phyloP scores from a whole-genome alignment of 2,113 vertebrate genomes.

The Lampris incognitus region DNA sequence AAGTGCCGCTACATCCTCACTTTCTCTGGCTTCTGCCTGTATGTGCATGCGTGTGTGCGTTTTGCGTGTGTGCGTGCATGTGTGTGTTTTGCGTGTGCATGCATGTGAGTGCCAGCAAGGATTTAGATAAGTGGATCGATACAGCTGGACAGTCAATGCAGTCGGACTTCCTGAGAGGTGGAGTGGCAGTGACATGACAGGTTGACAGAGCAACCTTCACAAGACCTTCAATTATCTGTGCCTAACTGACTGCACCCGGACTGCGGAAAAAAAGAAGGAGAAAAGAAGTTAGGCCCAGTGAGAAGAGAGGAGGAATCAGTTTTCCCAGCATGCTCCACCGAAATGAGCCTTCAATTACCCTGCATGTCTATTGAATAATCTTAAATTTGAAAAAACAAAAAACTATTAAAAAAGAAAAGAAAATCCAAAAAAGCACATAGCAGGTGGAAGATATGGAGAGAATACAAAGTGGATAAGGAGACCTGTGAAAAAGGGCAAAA shows the following conservation, averaged over 20 bases:
- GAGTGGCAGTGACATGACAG: slow-evolving; percentile 27
- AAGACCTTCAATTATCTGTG: slow-evolving; percentile 35
- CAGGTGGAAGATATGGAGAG: slow-evolving; percentile 23
- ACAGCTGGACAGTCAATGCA: slow-evolving; percentile 10
- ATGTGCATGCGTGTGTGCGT: too few species aligned
- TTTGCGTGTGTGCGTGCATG: neutral
- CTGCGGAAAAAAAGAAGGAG: slow-evolving; percentile 21
- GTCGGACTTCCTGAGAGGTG: slow-evolving; percentile 23
- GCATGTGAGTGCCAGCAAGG: neutral
- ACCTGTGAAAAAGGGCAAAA: neutral
- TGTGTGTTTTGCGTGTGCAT: neutral
- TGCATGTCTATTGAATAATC: slow-evolving; percentile 29
- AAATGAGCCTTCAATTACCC: slow-evolving; percentile 33
- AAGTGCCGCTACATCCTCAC: neutral
- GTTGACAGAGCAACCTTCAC: slow-evolving; percentile 30
- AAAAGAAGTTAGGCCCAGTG: slow-evolving; percentile 32
- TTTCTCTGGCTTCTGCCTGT: too few species aligned
- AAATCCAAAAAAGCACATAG: slow-evolving; percentile 4
- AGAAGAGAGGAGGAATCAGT: neutral
- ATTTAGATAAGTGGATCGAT: slow-evolving; percentile 24
- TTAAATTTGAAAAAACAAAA: slow-evolving; percentile 49
- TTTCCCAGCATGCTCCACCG: slow-evolving; percentile 1
- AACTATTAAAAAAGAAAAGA: slow-evolving; percentile 1
- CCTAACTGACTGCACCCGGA: neutral
- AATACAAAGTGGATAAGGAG: neutral